Evolutionary conservation across 2,797 vertebrate species (phyloP).

Genomic region (Pangasius mekongensis): DNA sequence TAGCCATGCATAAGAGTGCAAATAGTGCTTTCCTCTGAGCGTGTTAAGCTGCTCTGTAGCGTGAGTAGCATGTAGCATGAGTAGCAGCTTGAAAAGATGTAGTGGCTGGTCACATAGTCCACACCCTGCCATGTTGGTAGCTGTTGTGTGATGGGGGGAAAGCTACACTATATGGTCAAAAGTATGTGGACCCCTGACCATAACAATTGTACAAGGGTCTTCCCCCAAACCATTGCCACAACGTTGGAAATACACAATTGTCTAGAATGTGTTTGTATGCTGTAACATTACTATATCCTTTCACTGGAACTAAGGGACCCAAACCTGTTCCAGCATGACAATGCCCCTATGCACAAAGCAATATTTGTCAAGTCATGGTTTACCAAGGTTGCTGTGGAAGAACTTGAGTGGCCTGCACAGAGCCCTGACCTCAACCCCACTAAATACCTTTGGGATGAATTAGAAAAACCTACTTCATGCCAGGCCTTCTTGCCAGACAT

Average conservation of each 20-base stretch:
- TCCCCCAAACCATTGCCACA: background rate
- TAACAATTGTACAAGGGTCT: background rate
- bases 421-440: background rate
- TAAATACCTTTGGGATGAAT: background rate
- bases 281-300: background rate
- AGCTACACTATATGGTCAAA: background rate
- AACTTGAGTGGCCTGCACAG: background rate
- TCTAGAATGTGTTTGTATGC: background rate
- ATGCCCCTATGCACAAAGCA: background rate
- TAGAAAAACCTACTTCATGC: background rate
- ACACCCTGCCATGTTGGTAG: background rate
- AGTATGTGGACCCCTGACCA: background rate
- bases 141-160: background rate
- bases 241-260: background rate
- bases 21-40: background rate
- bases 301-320: background rate
- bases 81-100: background rate
- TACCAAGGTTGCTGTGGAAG: background rate
- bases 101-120: background rate
- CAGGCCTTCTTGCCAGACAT: background rate
- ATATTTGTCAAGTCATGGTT: background rate
- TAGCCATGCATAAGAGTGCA: background rate
- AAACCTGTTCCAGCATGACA: background rate
- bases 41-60: background rate
- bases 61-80: background rate